Evolutionary conservation across 2,888 invertebrate genomes (phyloP).

Genomic region (Leucozona laternaria): DNA sequence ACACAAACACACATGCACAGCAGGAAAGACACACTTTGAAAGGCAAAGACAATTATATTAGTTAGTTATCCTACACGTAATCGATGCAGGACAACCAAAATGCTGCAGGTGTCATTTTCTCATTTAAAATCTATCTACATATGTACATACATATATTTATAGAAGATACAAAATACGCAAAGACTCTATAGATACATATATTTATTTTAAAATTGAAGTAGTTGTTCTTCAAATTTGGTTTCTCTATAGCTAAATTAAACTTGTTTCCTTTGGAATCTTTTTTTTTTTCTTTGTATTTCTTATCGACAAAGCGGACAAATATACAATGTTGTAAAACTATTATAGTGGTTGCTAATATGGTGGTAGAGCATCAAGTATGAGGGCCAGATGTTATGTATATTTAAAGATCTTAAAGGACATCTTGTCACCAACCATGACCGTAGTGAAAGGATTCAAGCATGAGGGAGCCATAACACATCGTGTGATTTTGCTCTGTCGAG

Average conservation of each 20-base stretch:
- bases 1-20: neutral
- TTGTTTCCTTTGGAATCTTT: constrained; percentile 1
- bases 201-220: constrained; percentile 31
- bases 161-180: neutral
- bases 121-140: constrained; percentile 27
- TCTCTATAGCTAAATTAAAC: constrained; percentile 13
- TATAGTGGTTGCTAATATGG: neutral
- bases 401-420: neutral
- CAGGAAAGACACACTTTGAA: constrained; percentile 8
- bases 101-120: constrained; percentile 44
- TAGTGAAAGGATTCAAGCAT: too few species aligned
- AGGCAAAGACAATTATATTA: constrained; percentile 43
- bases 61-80: constrained; percentile 42
- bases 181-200: neutral
- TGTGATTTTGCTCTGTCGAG: too few species aligned
- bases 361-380: neutral
- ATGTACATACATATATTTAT: neutral
- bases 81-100: constrained; percentile 44
- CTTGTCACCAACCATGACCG: neutral
- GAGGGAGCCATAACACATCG: too few species aligned
- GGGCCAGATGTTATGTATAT: constrained; percentile 1
- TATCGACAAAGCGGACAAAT: constrained; percentile 2
- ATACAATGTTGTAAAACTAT: neutral
- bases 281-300: neutral
- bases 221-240: constrained; percentile 25